These are phyloP conservation scores for Dolichomitus sp. DNA, from an alignment of 2,888 invertebrate genomes.

Conservation along the genomic window DNA sequence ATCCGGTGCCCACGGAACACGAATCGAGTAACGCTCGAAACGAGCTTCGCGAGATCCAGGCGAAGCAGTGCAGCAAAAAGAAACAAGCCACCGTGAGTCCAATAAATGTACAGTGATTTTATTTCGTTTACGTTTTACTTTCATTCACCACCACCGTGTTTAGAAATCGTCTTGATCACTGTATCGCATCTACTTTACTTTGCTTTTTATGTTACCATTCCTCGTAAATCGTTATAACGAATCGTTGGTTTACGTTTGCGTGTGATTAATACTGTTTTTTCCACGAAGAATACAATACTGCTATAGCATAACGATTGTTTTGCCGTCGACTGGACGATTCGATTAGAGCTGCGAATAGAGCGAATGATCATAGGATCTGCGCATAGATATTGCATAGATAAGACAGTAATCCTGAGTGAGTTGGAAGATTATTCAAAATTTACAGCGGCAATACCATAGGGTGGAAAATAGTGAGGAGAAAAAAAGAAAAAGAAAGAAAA, in stretches of 20 bases:
- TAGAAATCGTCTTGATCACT: slow-evolving; percentile 78
- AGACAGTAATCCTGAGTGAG: slow-evolving; percentile 37
- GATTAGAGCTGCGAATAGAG: slow-evolving; percentile 45
- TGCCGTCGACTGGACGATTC: slow-evolving; percentile 54
- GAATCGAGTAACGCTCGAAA: slow-evolving; percentile 90
- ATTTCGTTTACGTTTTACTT: slow-evolving; percentile 61
- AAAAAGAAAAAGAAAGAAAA: slow-evolving; percentile 19
- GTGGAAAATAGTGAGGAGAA: slow-evolving; percentile 66
- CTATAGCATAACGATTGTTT: slow-evolving; percentile 46
- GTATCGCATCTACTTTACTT: slow-evolving; percentile 67
- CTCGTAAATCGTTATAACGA: slow-evolving; percentile 54
- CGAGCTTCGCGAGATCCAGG: slow-evolving; percentile 90
- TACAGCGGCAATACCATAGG: slow-evolving; percentile 18
- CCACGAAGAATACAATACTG: slow-evolving; percentile 21
- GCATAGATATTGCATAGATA: slow-evolving; percentile 36
- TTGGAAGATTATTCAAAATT: slow-evolving; percentile 70
- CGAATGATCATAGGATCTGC: slow-evolving; percentile 61
- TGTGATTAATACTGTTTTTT: slow-evolving; percentile 31
- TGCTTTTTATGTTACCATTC: slow-evolving; percentile 60
- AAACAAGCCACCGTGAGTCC: slow-evolving; percentile 88
- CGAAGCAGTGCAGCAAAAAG: slow-evolving; percentile 86
- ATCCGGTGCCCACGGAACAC: slow-evolving; percentile 83
- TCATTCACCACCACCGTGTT: slow-evolving; percentile 62
- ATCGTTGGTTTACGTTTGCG: slow-evolving; percentile 60
- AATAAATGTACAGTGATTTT: slow-evolving; percentile 81